phyloP scores from a whole-genome alignment of 53 echinoderm and acorn worm genomes.

The Luidia sarsii region DNA sequence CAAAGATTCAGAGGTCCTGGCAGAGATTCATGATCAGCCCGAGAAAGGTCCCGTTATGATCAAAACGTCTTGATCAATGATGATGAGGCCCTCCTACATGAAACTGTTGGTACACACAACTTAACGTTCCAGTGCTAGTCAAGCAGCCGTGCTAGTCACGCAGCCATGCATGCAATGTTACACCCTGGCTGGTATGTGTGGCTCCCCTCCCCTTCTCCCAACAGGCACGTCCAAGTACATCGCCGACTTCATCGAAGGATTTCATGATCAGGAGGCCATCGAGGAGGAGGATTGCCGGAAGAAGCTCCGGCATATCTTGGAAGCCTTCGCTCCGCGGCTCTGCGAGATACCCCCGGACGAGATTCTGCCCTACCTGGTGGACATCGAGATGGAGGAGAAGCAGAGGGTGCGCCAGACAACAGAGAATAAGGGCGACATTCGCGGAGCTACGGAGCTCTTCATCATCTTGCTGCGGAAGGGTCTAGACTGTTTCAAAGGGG shows the following conservation, averaged over 20 bases:
- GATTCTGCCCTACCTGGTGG: neutral
- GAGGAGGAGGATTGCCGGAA: slow-evolving; percentile 8
- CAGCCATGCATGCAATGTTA: too few species aligned
- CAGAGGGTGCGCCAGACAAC: neutral
- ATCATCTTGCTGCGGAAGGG: slow-evolving; percentile 14
- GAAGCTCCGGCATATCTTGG: neutral
- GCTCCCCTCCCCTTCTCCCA: too few species aligned
- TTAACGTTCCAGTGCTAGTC: too few species aligned
- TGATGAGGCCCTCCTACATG: too few species aligned
- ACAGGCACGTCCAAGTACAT: slow-evolving; percentile 1
- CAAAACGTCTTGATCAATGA: too few species aligned
- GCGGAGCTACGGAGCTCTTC: neutral
- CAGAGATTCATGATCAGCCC: too few species aligned
- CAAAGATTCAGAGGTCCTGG: too few species aligned
- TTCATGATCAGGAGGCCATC: too few species aligned
- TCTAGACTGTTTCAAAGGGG: neutral
- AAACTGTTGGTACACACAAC: too few species aligned
- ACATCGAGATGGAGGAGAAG: neutral
- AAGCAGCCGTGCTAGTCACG: too few species aligned
- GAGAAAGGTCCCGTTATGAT: too few species aligned
- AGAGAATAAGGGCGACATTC: neutral
- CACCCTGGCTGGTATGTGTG: too few species aligned
- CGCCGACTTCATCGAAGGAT: slow-evolving; percentile 21
- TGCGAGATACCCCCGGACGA: neutral
- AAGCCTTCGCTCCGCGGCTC: neutral